Base-by-base conservation (phyloP, 2,888 invertebrate genomes). In the Epistrophella euchroma region DNA sequence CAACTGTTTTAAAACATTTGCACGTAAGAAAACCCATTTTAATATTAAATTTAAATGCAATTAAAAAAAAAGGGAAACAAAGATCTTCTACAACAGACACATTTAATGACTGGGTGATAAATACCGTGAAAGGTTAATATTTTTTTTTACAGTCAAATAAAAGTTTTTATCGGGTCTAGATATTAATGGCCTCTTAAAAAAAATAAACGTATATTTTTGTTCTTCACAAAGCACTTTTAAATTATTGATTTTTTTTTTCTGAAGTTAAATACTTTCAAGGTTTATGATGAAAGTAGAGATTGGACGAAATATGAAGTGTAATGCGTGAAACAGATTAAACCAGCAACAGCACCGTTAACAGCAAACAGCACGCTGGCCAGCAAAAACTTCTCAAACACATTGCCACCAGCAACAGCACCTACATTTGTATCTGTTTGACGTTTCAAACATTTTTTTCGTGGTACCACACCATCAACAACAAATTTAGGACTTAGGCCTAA, bases 1-100 rank as follows among this genome's bases (percentile, higher is more conserved):
- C 11, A 17, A 17, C 10, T 64, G 45, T n/a, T 47, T 43, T 32
- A 13, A 45, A 64, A 64, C 28, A 64, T 22, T 64, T 60, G 45
- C 25, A 62, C 43, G 62, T 43, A 10, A 15, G 11, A 28, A 64
- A 45, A 28, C n/a, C 22, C 62, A 15, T 62, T 60, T 62, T 17
- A 45, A 64, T 17, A 52, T 52, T 15, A 52, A 52, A 52, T 25
- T 22, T 25, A 50, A 50, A 50, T 22, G 13, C 13, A 52, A 9
- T n/a, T 17, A 0, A 45, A 45, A 40, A 15, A 7, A 13, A 13
- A 37, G 11, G 25, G 25, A 37, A 13, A 10, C 2, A 13, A 37
- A 13, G n/a, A n/a, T 7, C n/a, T 7, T 43, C n/a, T 43, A n/a
- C 43, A 43, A 43, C 43, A 43, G 7, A 7, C 17, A 9, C 2